Base-by-base conservation (phyloP, 2,797 vertebrate genomes). In the Nyctibius grandis region DNA sequence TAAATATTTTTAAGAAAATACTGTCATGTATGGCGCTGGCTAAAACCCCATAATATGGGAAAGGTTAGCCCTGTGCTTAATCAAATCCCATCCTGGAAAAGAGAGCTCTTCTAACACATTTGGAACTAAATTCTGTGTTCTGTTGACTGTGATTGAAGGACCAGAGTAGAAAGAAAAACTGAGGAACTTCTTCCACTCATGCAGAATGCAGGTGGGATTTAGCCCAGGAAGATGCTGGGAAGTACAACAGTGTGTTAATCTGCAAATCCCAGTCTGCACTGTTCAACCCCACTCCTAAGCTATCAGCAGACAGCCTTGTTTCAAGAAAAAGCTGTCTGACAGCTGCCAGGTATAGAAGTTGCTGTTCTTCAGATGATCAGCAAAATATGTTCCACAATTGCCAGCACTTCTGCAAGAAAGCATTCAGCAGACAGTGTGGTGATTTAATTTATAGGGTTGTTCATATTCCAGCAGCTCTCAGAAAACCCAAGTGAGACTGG, bases 281-380 rank as follows among this genome's bases (percentile, higher is more conserved):
- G 73, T 9, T 65, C 61, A 75, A 9, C 42, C 31, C 53, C 19
- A 14, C 53, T 64, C 33, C 68, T 1, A 28, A 88, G 64, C 75
- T 74, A 47, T 21, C 78, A 92, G 57, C 91, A 85, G 47, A 17
- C 59, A 91, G 59, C 54, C 59, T 15, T 19, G 45, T 50, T 76
- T 51, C 59, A 36, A 22, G 76, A 64, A 79, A 77, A 68, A 0
- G 1, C 70, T 40, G 28, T 14, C 79, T 80, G 77, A 77, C 85
- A 86, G 88, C 79, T 95, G 92, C 82, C 87, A 93, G 94, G 92
- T 91, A 85, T 53, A 40, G 22, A 80, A 68, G 36, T 3, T 72
- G 72, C 86, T 5, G 3, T 57, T 89, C 72, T 51, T 95, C 72
- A 85, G 53, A 89, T 31, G 68, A 92, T 42, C 72, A 76, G n/a